Conservation (phyloP, 2,797 vertebrate species). For the Remorina albescens region DNA sequence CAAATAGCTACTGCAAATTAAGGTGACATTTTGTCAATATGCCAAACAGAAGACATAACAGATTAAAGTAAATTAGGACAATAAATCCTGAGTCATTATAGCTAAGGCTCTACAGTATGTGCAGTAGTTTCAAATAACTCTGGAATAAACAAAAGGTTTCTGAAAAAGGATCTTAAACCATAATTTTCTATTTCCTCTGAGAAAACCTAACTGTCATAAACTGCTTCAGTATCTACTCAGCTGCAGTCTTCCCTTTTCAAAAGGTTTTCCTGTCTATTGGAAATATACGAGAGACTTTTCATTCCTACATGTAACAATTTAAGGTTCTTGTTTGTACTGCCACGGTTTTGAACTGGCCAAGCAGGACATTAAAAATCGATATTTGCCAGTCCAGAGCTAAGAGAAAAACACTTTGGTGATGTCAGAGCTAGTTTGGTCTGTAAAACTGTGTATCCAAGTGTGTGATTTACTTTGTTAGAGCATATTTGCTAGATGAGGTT, state of each 20-base stretch:
- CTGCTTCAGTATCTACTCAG: not conserved
- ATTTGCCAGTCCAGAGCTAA: slow-evolving; percentile 46
- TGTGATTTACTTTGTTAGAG: slow-evolving; percentile 48
- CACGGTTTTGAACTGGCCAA: slow-evolving; percentile 19
- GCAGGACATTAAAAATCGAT: slow-evolving; percentile 45
- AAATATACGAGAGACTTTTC: not conserved
- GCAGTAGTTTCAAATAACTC: not conserved
- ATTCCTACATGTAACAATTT: not conserved
- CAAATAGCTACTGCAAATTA: not conserved
- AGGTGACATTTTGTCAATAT: not conserved
- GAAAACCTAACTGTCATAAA: not conserved
- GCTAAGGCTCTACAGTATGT: not conserved
- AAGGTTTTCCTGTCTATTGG: not conserved
- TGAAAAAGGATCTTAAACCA: not conserved
- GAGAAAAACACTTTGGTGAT: slow-evolving; percentile 44
- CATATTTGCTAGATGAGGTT: slow-evolving; percentile 44
- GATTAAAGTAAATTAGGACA: not conserved
- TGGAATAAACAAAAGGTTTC: not conserved
- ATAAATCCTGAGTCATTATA: not conserved
- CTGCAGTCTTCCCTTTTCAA: not conserved
- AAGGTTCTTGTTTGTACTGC: not conserved
- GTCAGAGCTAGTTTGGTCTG: slow-evolving; percentile 43
- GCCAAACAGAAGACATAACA: not conserved
- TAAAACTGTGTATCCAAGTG: slow-evolving; percentile 51
- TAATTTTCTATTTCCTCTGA: not conserved